These are phyloP conservation scores for Drosophila arawakana DNA, from an alignment of 1,140 invertebrate species.

Conservation along the genomic window DNA sequence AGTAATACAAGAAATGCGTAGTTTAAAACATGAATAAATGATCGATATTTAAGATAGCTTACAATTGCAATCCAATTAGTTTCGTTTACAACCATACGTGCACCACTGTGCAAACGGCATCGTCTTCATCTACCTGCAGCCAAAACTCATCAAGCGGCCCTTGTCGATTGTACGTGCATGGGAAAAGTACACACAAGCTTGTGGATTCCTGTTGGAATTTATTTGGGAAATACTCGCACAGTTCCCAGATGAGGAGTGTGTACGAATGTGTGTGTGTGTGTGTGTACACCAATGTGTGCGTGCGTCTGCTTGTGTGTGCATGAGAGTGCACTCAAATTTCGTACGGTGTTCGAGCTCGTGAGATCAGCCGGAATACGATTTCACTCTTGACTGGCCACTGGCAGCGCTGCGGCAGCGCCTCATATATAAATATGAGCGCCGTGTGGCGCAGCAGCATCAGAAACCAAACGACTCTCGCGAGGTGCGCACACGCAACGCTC, in stretches of 20 bases:
- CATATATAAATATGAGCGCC: conserved; percentile 83
- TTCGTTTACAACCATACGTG: not conserved
- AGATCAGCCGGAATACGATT: conserved; percentile 79
- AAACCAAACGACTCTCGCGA: conserved; percentile 80
- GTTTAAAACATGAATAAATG: not conserved
- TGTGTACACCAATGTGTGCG: conserved; percentile 33
- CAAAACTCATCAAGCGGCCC: conserved; percentile 82
- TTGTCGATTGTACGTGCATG: conserved; percentile 82
- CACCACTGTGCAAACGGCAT: conserved; percentile 59
- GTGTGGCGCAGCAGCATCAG: conserved; percentile 81
- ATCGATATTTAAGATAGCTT: not conserved
- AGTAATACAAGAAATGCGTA: too few relatives aligned
- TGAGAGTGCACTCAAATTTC: conserved; percentile 82
- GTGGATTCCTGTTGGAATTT: conserved; percentile 82
- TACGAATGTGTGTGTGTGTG: conserved; percentile 25
- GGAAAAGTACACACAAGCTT: conserved; percentile 82
- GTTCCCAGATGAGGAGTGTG: conserved; percentile 30
- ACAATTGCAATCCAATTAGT: conserved; percentile 27
- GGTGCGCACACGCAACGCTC: conserved; percentile 80
- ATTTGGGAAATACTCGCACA: conserved; percentile 79
- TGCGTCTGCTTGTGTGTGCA: conserved; percentile 56
- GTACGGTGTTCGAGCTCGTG: conserved; percentile 76
- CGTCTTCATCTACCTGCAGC: conserved; percentile 74
- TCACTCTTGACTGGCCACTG: conserved; percentile 79
- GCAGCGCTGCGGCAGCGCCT: conserved; percentile 70